Evolutionary conservation across 2,888 invertebrate genomes (phyloP), one percentile per base, ranked within the genome.

Genomic region (Lysandra coridon): DNA sequence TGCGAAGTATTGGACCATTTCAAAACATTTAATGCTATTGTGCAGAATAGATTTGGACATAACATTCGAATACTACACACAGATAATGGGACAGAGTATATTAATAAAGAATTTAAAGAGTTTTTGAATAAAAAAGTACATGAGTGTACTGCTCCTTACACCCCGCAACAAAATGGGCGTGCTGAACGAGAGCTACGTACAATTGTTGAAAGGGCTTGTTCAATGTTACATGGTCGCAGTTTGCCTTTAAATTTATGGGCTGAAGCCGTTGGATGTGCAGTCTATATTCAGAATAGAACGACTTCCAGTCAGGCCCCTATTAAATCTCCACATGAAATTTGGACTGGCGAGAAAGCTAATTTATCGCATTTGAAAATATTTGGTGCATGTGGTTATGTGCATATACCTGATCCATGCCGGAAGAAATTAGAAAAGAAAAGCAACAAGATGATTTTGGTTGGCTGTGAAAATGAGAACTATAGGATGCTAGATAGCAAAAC

Each of bases 241-340:
- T 37, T 81, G 10, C 40, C 79, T 60, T 14, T 78, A 12, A 44
- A 79, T 80, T 80, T 80, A 69, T 83, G 73, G 88, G 87, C 86
- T 1, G 87, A 88, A 79, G 88, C 87, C 12, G 82, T 87, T 1
- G 82, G 84, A 33, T 84, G 84, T 30, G 86, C 85, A 44, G 84
- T 83, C n/a, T 86, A 83, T 79, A 81, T 86, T 44, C 79, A 87
- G 5, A 88, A 87, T 79, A 80, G 85, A 44, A 85, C 84, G 5
- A 84, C 84, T 53, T 81, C 81, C 14, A 84, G 80, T 64, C 79
- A 82, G 33, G 79, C 81, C 49, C 75, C 81, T 10, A 80, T 80
- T 6, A 80, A 81, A 77, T 83, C 83, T 40, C 84, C 85, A n/a
- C 82, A 82, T 78, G 85, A 86, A 81, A 23, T 85, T n/a, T 85